phyloP scores from a whole-genome alignment of 2,797 vertebrate genomes.

The Pseudochromis fuscus region DNA sequence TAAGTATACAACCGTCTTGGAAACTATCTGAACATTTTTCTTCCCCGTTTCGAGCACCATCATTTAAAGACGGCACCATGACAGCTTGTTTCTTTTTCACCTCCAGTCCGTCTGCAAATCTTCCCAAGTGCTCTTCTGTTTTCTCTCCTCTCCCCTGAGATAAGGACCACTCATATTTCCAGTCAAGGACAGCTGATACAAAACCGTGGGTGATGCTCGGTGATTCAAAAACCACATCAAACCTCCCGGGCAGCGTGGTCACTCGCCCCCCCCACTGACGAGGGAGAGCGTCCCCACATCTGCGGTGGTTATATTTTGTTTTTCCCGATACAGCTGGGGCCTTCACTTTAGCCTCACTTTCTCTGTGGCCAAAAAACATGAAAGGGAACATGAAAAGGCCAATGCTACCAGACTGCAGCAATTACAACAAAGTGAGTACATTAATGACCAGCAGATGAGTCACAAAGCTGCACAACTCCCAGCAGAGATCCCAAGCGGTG shows the following conservation, averaged over 20 bases:
- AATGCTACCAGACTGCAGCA: conserved; percentile 78
- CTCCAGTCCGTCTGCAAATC: conserved; percentile 36
- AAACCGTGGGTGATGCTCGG: conserved; percentile 40
- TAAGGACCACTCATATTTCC: conserved; percentile 63
- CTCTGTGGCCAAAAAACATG: conserved; percentile 74
- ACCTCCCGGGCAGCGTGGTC: conserved; percentile 57
- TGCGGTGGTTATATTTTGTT: conserved; percentile 56
- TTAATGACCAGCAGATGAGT: conserved; percentile 81
- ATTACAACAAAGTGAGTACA: conserved; percentile 72
- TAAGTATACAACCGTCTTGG: conserved; percentile 1
- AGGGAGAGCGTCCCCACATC: conserved; percentile 62
- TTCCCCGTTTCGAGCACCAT: conserved; percentile 21
- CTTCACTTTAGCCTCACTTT: conserved; percentile 72
- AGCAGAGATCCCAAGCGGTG: conserved; percentile 24
- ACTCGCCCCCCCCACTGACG: conserved; percentile 34
- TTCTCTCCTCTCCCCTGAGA: conserved; percentile 61
- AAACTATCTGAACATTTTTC: conserved; percentile 5
- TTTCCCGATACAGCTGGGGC: conserved; percentile 56
- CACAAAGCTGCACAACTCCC: conserved; percentile 60
- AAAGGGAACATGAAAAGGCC: conserved; percentile 79
- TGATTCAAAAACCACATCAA: conserved; percentile 73
- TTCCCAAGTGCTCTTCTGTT: conserved; percentile 51
- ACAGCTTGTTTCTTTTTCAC: conserved; percentile 51
- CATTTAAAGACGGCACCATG: conserved; percentile 46
- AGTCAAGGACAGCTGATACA: conserved; percentile 63